Evolutionary conservation across 2,113 vertebrate species (phyloP).

Genomic region (Laterallus jamaicensis): DNA sequence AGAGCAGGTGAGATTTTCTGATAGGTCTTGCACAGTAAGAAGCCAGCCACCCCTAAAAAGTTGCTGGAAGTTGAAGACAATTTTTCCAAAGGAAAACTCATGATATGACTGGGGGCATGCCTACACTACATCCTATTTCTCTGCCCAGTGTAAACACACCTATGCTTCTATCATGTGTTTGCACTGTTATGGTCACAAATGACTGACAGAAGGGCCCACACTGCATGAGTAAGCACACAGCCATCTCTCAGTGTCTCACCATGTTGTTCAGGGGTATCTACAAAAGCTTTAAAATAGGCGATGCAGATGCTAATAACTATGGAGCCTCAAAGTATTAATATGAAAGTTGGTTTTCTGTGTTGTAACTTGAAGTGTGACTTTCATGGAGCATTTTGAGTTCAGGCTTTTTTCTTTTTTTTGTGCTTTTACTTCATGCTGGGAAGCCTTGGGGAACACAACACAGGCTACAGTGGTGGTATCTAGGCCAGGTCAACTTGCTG

Average conservation of each 20-base stretch:
- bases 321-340: background rate
- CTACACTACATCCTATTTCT: background rate
- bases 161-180: background rate
- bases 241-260: background rate
- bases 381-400: background rate
- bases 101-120: background rate
- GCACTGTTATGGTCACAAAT: background rate
- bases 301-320: background rate
- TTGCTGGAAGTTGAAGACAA: background rate
- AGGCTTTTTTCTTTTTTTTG: background rate
- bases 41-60: background rate
- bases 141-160: background rate
- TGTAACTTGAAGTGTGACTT: background rate
- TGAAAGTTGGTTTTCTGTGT: background rate
- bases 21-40: background rate
- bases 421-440: background rate
- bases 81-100: background rate
- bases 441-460: background rate
- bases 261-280: too few species aligned
- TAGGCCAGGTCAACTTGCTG: accelerated
- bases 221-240: background rate
- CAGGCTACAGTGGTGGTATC: background rate
- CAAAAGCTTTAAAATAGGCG: background rate
- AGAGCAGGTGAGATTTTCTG: background rate
- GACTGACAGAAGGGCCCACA: background rate